A percentile compares a stretch with the other conserved stretches of the same genome.
These are phyloP conservation scores for Scaptomyza montana DNA, from an alignment of 1,140 invertebrate genomes.

Conservation along the genomic window DNA sequence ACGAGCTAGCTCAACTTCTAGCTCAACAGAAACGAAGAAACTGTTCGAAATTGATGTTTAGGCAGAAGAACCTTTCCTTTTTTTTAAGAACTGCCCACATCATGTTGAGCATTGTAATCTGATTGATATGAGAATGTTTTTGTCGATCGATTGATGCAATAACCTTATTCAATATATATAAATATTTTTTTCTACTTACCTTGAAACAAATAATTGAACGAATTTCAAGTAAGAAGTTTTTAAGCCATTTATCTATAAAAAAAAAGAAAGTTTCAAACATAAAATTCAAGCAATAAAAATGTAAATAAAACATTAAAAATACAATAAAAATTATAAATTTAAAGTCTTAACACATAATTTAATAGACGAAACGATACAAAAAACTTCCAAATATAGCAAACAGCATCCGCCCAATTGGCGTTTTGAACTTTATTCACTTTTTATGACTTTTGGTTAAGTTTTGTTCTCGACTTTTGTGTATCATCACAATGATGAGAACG, in stretches of 20 bases:
- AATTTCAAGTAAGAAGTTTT: no score
- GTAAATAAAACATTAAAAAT: no score
- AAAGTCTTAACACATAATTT: no score
- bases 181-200: constrained; percentile 10
- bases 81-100: background rate
- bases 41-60: constrained; percentile 3
- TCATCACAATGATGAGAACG: constrained; percentile 1
- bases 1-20: no score
- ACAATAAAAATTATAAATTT: no score
- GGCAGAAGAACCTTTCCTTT: constrained; percentile 1
- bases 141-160: background rate
- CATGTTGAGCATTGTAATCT: background rate
- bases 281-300: no score
- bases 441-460: constrained; percentile 30
- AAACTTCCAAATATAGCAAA: no score
- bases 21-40: background rate
- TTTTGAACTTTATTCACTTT: constrained; percentile 37
- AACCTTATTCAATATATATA: background rate
- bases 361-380: no score
- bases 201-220: no score
- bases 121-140: background rate
- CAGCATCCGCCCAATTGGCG: background rate
- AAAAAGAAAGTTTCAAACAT: no score
- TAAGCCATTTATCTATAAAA: background rate
- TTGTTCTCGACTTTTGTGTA: constrained; percentile 38